These are phyloP conservation scores for Melinaea marsaeus DNA, from an alignment of 2,888 invertebrate species.

Conservation along the genomic window DNA sequence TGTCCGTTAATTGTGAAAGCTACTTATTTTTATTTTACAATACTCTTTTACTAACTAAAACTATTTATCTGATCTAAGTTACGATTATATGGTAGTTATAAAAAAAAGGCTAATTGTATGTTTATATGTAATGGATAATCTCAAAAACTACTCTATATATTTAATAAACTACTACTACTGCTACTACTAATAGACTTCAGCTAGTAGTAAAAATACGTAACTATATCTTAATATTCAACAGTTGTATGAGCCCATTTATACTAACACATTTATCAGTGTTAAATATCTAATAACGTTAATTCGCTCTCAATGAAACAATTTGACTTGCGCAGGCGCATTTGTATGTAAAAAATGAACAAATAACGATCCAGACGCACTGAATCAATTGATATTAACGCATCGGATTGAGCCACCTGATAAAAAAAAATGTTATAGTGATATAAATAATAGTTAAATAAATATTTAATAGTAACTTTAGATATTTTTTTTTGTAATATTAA, in stretches of 20 bases:
- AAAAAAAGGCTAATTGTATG: no score
- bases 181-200: no score
- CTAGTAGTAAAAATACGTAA: no score
- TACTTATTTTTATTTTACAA: not conserved
- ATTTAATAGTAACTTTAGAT: constrained; percentile 12
- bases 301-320: constrained; percentile 4
- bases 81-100: no score
- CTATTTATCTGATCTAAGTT: no score
- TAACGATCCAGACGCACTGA: not conserved
- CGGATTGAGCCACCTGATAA: not conserved
- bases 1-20: not conserved
- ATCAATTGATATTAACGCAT: constrained; percentile 4
- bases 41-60: no score
- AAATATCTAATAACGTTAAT: constrained; percentile 1
- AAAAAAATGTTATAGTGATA: not conserved
- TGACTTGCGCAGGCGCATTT: constrained; percentile 7
- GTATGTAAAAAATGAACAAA: constrained; percentile 4
- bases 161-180: no score
- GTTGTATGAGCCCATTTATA: no score
- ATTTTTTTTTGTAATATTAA: constrained; percentile 10
- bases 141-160: no score
- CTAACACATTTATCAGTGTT: not conserved
- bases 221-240: no score
- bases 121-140: no score
- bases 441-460: not conserved